Conservation (phyloP, 1,140 invertebrate species). For the Drosophila ogumai region DNA sequence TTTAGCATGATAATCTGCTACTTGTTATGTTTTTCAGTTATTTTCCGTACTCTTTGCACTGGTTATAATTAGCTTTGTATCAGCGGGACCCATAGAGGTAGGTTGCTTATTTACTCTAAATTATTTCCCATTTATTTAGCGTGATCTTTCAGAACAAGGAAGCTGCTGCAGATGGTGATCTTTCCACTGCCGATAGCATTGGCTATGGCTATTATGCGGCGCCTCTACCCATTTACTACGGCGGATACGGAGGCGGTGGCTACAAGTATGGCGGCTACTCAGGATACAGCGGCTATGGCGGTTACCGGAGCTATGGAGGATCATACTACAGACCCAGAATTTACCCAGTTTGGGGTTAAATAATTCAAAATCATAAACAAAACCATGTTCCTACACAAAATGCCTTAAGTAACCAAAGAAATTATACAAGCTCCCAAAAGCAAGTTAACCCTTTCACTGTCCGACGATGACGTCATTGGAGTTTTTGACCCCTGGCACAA, state of each 20-base stretch:
- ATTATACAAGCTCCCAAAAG: slow-evolving; percentile 20
- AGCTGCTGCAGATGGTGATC: slow-evolving; percentile 17
- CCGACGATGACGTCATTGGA: slow-evolving; percentile 60
- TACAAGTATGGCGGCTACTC: slow-evolving; percentile 58
- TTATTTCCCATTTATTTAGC: neutral
- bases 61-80: slow-evolving; percentile 11
- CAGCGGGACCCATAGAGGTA: slow-evolving; percentile 33
- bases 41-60: slow-evolving; percentile 26
- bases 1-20: slow-evolving; percentile 9
- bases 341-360: slow-evolving; percentile 62
- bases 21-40: slow-evolving; percentile 24
- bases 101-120: neutral
- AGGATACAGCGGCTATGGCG: slow-evolving; percentile 23
- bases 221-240: slow-evolving; percentile 45
- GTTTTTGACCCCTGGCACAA: slow-evolving; percentile 71
- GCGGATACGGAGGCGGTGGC: slow-evolving; percentile 47
- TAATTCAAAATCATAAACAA: neutral
- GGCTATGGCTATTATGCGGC: slow-evolving; percentile 62
- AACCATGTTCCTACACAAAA: slow-evolving; percentile 1
- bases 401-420: slow-evolving; percentile 51
- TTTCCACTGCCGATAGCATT: slow-evolving; percentile 53
- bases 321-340: slow-evolving; percentile 60
- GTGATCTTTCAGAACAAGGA: neutral
- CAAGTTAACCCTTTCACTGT: slow-evolving; percentile 53
- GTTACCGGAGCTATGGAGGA: slow-evolving; percentile 52